Conservation (phyloP, 2,888 invertebrate genomes). For the Dascillus cervinus region DNA sequence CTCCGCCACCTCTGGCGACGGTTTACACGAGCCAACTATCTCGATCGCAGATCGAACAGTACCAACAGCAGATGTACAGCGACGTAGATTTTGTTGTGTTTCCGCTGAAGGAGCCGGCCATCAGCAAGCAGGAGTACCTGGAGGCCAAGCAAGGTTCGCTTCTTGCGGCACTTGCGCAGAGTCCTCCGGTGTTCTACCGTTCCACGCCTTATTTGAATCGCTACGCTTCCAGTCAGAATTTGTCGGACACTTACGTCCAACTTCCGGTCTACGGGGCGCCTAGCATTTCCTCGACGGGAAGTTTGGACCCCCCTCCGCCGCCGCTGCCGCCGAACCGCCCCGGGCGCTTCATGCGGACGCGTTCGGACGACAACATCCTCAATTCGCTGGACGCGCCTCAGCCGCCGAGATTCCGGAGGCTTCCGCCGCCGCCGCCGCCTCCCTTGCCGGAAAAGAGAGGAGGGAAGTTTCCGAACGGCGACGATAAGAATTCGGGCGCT, state of each 20-base stretch:
- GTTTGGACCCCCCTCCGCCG: slow-evolving; percentile 55
- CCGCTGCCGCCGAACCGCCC: slow-evolving; percentile 56
- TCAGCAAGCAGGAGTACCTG: slow-evolving; percentile 85
- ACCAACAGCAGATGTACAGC: slow-evolving; percentile 82
- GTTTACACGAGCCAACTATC: slow-evolving; percentile 63
- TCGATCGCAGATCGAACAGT: slow-evolving; percentile 74
- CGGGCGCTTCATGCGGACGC: slow-evolving; percentile 57
- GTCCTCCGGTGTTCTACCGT: slow-evolving; percentile 69
- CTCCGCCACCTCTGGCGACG: slow-evolving; percentile 62
- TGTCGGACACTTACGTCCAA: slow-evolving; percentile 68
- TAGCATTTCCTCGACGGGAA: slow-evolving; percentile 57
- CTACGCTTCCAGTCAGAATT: slow-evolving; percentile 74
- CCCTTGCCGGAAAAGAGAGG: slow-evolving; percentile 38
- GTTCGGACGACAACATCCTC: slow-evolving; percentile 76
- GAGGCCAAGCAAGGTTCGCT: slow-evolving; percentile 79
- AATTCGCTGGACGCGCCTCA: slow-evolving; percentile 57
- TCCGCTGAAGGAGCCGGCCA: slow-evolving; percentile 79
- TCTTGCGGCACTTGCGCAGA: slow-evolving; percentile 55
- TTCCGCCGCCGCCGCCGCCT: slow-evolving; percentile 47
- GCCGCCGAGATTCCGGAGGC: slow-evolving; percentile 46
- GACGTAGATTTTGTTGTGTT: slow-evolving; percentile 90
- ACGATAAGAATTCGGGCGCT: slow-evolving; percentile 25
- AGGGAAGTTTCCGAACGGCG: slow-evolving; percentile 10
- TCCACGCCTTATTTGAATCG: slow-evolving; percentile 75
- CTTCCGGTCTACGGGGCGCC: slow-evolving; percentile 62